These are phyloP conservation scores for Pangasius djambal DNA, from an alignment of 2,797 vertebrate species.

Conservation along the genomic window DNA sequence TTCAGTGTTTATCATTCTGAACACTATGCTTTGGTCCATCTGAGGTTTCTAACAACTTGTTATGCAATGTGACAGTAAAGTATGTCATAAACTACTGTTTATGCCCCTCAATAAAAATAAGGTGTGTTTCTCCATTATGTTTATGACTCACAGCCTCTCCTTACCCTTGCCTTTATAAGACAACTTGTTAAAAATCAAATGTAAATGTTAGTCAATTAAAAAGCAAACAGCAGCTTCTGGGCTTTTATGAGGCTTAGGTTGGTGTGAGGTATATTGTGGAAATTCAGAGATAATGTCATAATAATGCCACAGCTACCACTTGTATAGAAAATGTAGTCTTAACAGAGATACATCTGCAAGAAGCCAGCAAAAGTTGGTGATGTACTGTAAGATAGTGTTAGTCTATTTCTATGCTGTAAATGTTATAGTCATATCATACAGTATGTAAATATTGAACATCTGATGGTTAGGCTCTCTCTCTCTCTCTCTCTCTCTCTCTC, in stretches of 20 bases:
- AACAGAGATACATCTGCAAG: background rate
- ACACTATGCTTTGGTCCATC: background rate
- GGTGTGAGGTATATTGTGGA: background rate
- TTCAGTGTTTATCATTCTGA: background rate
- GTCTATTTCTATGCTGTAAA: background rate
- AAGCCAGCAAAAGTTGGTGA: background rate
- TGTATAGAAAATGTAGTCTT: background rate
- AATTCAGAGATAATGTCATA: conserved; percentile 7
- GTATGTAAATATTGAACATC: background rate
- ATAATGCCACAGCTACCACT: background rate
- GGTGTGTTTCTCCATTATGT: conserved; percentile 73
- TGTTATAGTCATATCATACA: background rate
- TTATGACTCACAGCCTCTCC: conserved; percentile 64
- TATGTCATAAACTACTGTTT: conserved; percentile 81
- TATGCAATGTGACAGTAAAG: conserved; percentile 73
- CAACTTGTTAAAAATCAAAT: conserved; percentile 72
- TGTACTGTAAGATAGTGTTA: background rate
- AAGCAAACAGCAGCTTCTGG: conserved; percentile 68
- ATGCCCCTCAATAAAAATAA: conserved; percentile 74
- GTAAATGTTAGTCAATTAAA: conserved; percentile 75
- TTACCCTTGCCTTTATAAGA: conserved; percentile 67
- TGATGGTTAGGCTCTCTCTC: background rate
- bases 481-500: too few species aligned
- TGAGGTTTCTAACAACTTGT: conserved; percentile 55
- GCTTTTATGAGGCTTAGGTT: conserved; percentile 47